Percentiles rank a stretch among this genome's conserved stretches.
Evolutionary conservation across 2,797 vertebrate species (phyloP).

Genomic region (Lacerta agilis): DNA sequence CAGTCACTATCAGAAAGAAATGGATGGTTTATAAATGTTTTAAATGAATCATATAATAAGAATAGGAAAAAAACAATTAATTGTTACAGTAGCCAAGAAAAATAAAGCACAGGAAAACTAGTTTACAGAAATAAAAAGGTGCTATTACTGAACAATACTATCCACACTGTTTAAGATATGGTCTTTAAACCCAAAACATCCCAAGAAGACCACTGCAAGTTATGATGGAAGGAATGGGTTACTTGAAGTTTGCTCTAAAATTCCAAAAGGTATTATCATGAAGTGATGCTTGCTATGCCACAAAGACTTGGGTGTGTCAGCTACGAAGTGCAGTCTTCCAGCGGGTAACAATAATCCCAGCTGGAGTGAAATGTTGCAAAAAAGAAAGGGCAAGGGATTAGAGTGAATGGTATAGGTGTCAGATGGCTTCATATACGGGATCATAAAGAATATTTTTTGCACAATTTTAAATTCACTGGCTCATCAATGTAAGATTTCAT

Average conservation of each 20-base stretch:
- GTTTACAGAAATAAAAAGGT: not conserved
- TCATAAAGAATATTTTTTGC: constrained; percentile 53
- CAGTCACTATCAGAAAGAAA: not conserved
- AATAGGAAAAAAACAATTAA: not conserved
- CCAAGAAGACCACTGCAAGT: not conserved
- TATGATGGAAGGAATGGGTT: not conserved
- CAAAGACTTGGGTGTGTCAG: too few species aligned
- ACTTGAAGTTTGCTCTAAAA: not conserved
- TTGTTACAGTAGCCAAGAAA: not conserved
- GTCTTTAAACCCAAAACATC: not conserved
- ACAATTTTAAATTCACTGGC: constrained; percentile 57
- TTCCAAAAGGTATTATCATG: not conserved
- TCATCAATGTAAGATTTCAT: constrained; percentile 10
- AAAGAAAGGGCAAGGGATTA: not conserved
- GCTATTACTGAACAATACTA: not conserved
- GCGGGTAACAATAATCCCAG: not conserved
- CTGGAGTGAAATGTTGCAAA: not conserved
- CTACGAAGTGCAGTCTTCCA: not conserved
- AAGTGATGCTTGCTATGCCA: not conserved
- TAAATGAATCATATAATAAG: not conserved
- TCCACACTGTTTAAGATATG: not conserved
- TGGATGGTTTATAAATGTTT: not conserved
- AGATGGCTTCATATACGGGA: constrained; percentile 48
- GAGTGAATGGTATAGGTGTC: constrained; percentile 50
- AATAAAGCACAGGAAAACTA: not conserved